phyloP scores from a whole-genome alignment of 2,113 vertebrate genomes.

The Neotragus pygmaeus region DNA sequence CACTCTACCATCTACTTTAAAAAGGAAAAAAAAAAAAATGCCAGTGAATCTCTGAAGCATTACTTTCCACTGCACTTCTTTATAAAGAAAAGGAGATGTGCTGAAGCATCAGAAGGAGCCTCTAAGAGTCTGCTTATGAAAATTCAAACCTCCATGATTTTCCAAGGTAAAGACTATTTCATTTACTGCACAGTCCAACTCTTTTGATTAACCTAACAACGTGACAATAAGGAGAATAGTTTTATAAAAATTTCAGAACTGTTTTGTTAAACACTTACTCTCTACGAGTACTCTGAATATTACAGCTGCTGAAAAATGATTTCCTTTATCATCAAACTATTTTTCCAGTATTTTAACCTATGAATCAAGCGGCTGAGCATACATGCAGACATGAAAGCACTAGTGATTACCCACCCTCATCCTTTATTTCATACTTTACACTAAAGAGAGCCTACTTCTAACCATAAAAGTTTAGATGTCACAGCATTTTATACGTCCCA shows the following conservation, averaged over 20 bases:
- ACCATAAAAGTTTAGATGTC: background rate
- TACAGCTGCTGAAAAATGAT: background rate
- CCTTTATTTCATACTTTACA: background rate
- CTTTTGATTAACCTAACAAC: background rate
- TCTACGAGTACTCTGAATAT: background rate
- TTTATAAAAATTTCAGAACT: background rate
- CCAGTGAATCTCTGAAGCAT: background rate
- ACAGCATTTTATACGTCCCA: background rate
- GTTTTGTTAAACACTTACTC: background rate
- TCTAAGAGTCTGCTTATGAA: background rate
- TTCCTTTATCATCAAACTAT: background rate
- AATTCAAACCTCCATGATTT: background rate
- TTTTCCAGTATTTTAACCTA: conserved; percentile 17
- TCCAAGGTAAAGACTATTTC: background rate
- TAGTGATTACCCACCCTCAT: background rate
- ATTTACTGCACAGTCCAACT: background rate
- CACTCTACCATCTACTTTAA: background rate
- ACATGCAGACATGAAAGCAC: background rate
- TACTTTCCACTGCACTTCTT: background rate
- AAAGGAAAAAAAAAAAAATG: background rate
- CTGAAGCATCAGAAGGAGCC: background rate
- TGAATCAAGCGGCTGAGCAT: background rate
- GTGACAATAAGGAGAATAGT: background rate
- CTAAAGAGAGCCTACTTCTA: background rate
- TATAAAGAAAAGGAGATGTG: background rate